Percentiles rank a stretch among this genome's conserved stretches.
phyloP scores from a whole-genome alignment of 2,888 invertebrate species.

The Nasonia oneida region DNA sequence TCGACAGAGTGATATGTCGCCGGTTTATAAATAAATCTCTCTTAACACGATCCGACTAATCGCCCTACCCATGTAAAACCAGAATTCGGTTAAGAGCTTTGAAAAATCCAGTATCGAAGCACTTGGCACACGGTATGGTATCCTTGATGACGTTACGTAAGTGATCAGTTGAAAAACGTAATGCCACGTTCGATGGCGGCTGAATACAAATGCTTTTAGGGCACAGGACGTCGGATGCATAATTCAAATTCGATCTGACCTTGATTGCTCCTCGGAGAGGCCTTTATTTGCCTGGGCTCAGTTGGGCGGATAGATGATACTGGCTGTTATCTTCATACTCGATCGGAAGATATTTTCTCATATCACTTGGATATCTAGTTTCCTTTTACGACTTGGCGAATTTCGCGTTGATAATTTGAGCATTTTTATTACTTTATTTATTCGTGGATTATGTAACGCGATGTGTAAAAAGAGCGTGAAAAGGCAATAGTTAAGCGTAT shows the following conservation, averaged over 20 bases:
- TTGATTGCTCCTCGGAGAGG: constrained; percentile 40
- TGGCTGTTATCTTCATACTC: background rate
- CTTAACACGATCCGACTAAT: background rate
- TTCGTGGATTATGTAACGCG: background rate
- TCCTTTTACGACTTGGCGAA: background rate
- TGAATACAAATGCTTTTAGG: constrained; percentile 49
- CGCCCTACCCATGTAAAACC: background rate
- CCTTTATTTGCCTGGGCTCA: constrained; percentile 23
- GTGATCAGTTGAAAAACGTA: constrained; percentile 35
- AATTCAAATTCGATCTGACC: constrained; percentile 53
- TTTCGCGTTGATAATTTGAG: background rate
- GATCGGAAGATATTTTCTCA: background rate
- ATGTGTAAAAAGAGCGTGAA: no score
- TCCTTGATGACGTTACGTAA: constrained; percentile 48
- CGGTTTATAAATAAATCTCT: constrained; percentile 1
- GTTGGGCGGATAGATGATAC: background rate
- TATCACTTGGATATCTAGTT: constrained; percentile 1
- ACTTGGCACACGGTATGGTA: constrained; percentile 15
- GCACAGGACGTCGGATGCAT: constrained; percentile 41
- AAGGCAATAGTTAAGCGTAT: no score
- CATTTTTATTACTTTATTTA: background rate
- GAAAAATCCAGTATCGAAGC: constrained; percentile 35
- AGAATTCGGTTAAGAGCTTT: constrained; percentile 9
- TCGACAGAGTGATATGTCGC: background rate
- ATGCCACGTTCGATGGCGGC: constrained; percentile 22